Base-by-base conservation (phyloP, 2,888 invertebrate species). In the Omphaloscelis lunosa region DNA sequence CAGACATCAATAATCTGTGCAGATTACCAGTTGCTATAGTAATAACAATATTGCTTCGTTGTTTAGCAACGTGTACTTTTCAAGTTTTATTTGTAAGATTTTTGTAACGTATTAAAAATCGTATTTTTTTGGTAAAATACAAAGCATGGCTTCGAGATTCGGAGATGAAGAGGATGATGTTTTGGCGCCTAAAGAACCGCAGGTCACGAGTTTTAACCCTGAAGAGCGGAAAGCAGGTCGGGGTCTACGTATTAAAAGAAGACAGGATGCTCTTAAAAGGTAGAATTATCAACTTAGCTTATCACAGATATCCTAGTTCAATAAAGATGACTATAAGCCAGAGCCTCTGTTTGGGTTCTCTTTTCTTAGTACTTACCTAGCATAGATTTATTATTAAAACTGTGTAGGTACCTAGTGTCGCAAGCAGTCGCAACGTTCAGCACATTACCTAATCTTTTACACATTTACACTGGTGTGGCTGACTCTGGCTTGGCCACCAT, bases 181-280 rank as follows among this genome's bases (percentile, higher is more conserved):
- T 6, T 88, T 96, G 86, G 96, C 95, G 12, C 95, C 96, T 0
- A 96, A 96, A 77, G 97, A 97, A 86, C 97, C 97, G 2, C 97
- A 97, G 86, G 95, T 97, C 53, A 97, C 96, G 0, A 98, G 98
- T 0, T 90, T 92, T 8, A 97, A 98, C 92, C 97, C 98, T 15
- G 96, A 97, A 68, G 98, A 98, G 92, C 94, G 98, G 87, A 98
- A 98, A 93, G 96, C 97, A 62, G 98, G 98, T 0, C 97, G 98
- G 77, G 95, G 97, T 79, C 92, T 98, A 70, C 97, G 98, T 67
- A 98, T 98, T 89, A 97, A 98, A 92, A 97, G 97, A 77, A 95
- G 98, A 81, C 94, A 97, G 82, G 97, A 97, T 77, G 97, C 97
- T n/a, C 90, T 97, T 41, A 97, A 97, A 92, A 97, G 96, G 97